Percentiles rank a stretch among this genome's conserved stretches.
Conservation (phyloP, 2,888 invertebrate genomes). For the Koerneria pararmatus region DNA sequence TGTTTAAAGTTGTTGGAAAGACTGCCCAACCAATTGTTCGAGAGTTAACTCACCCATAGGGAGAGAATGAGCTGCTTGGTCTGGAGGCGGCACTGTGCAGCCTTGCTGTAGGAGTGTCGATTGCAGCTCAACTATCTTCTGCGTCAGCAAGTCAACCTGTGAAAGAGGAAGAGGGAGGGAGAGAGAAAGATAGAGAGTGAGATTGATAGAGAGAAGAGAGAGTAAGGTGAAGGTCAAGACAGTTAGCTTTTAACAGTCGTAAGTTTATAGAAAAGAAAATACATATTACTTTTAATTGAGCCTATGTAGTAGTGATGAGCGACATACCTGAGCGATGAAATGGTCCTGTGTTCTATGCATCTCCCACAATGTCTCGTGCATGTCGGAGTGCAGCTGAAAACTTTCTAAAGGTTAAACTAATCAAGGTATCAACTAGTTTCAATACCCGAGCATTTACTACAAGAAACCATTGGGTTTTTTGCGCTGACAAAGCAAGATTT, state of each 20-base stretch:
- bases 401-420: too few relatives aligned
- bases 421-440: too few relatives aligned
- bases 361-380: slow-evolving; percentile 58
- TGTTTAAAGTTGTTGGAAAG: too few relatives aligned
- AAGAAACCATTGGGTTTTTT: too few relatives aligned
- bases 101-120: slow-evolving; percentile 28
- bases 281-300: background rate
- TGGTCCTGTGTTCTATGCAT: slow-evolving; percentile 59
- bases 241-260: background rate
- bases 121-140: slow-evolving; percentile 55
- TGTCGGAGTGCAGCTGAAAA: slow-evolving; percentile 55
- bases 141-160: slow-evolving; percentile 52
- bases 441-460: too few relatives aligned
- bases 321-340: slow-evolving; percentile 45
- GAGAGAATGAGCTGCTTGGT: too few relatives aligned
- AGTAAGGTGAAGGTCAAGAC: background rate
- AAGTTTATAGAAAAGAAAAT: background rate
- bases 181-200: background rate
- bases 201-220: background rate
- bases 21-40: too few relatives aligned
- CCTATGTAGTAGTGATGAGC: background rate
- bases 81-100: background rate
- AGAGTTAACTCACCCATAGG: too few relatives aligned
- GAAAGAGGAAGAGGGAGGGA: slow-evolving; percentile 1
- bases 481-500: too few relatives aligned